Evolutionary conservation across 2,888 invertebrate species (phyloP), one percentile per base, ranked within the genome.

Genomic region (Aporophyla lueneburgensis): DNA sequence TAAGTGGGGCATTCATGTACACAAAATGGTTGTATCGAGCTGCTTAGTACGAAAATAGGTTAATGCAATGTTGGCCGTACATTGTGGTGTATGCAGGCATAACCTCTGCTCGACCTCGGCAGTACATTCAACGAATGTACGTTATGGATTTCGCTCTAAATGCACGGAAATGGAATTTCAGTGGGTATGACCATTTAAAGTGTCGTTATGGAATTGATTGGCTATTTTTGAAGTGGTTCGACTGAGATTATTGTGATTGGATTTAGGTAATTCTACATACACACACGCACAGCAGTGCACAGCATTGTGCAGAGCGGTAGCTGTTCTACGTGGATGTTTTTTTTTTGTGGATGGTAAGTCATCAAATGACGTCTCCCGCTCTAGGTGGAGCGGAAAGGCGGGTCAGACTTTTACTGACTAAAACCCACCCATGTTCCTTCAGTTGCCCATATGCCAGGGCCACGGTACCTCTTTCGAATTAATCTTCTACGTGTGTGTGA

Each of bases 21-120:
- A 86, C 53, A 70, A 78, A 83, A 83, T 65, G 83, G 59, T 66
- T 65, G 80, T 80, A 79, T 81, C 53, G 86, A 81, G 73, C 79
- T 78, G 59, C 68, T 76, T 68, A 46, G 73, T 61, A 74, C 75
- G 74, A 86, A 86, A 75, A 86, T 86, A 81, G 86, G 86, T 86
- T 86, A 86, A 86, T 79, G 86, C 76, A 68, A 71, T 68, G 76
- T 79, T 86, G 79, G 78, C 54, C 27, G 63, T 66, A 74, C 69
- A 75, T 61, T 80, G 73, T 86, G 69, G 69, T 78, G 73, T 76
- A 76, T 79, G 83, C 83, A 79, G 61, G 56, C 63, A 24, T 69
- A 83, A 67, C 73, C 83, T 65, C 83, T 24, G 33, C 10, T 21
- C 53, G 76, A 68, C 83, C 76, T 74, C 73, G 54, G 54, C 24